A percentile compares a stretch with the other conserved stretches of the same genome.
Evolutionary conservation across 2,888 invertebrate species (phyloP).

Genomic region (Electrophaes corylata): DNA sequence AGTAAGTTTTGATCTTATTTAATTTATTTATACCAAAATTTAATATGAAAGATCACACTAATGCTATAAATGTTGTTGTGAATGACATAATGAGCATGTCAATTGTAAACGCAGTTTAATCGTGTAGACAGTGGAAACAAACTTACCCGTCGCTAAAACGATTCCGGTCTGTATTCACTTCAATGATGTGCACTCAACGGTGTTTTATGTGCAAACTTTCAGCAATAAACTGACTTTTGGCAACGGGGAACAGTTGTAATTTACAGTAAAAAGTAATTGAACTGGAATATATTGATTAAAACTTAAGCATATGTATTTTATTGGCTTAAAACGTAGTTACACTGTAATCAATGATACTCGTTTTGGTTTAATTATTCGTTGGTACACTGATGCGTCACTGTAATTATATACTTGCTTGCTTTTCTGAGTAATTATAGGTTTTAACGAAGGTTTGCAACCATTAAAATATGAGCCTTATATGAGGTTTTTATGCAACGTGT

Average conservation of each 20-base stretch:
- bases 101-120: too few relatives aligned
- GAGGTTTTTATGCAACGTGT: too few relatives aligned
- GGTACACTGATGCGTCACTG: conserved; percentile 20
- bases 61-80: too few relatives aligned
- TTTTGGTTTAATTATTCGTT: conserved; percentile 21
- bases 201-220: conserved; percentile 45
- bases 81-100: too few relatives aligned
- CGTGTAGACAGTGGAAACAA: conserved; percentile 16
- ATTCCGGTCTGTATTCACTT: conserved; percentile 52
- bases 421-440: too few relatives aligned
- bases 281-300: conserved; percentile 25
- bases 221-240: conserved; percentile 42
- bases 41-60: too few relatives aligned
- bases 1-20: too few relatives aligned
- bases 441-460: too few relatives aligned
- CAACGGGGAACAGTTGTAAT: conserved; percentile 35
- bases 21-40: too few relatives aligned
- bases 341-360: conserved; percentile 20
- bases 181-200: conserved; percentile 46
- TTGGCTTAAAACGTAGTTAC: conserved; percentile 15
- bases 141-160: conserved; percentile 53
- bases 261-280: conserved; percentile 33
- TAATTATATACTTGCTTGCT: too few relatives aligned
- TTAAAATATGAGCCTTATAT: too few relatives aligned
- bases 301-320: conserved; percentile 18